Percentiles rank a stretch among this genome's conserved stretches.
Conservation (phyloP, 2,888 invertebrate genomes). For the Agrilus mali region DNA sequence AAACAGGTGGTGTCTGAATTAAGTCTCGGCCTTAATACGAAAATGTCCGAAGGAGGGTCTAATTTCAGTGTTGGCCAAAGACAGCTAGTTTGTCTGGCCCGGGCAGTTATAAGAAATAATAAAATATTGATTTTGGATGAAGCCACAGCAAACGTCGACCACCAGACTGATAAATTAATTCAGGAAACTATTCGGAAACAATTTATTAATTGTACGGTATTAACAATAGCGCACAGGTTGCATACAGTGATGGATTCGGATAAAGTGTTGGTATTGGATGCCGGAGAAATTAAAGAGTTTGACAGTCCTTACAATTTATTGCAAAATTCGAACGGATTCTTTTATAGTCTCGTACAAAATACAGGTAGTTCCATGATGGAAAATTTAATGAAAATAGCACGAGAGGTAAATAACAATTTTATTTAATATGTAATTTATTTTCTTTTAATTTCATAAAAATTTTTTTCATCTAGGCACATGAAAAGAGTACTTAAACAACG, state of each 20-base stretch:
- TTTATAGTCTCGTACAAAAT: conserved; percentile 56
- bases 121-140: conserved; percentile 43
- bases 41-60: conserved; percentile 47
- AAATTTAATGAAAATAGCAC: conserved; percentile 22
- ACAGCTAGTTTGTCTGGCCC: conserved; percentile 57
- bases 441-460: too few relatives aligned
- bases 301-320: conserved; percentile 62
- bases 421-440: background rate
- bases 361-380: conserved; percentile 39
- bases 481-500: too few relatives aligned
- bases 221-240: conserved; percentile 76
- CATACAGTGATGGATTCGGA: conserved; percentile 84
- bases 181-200: conserved; percentile 65
- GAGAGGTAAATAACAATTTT: conserved; percentile 12
- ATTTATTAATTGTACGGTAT: conserved; percentile 66
- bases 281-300: conserved; percentile 62
- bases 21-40: conserved; percentile 33
- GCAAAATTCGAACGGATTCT: conserved; percentile 44
- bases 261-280: conserved; percentile 72
- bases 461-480: too few relatives aligned
- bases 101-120: conserved; percentile 42
- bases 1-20: conserved; percentile 55
- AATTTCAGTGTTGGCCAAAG: conserved; percentile 41
- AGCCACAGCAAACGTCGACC: conserved; percentile 77
- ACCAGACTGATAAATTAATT: conserved; percentile 64